Evolutionary conservation across 2,797 vertebrate species (phyloP), one percentile per base, ranked within the genome.

Genomic region (Babyrousa celebensis): DNA sequence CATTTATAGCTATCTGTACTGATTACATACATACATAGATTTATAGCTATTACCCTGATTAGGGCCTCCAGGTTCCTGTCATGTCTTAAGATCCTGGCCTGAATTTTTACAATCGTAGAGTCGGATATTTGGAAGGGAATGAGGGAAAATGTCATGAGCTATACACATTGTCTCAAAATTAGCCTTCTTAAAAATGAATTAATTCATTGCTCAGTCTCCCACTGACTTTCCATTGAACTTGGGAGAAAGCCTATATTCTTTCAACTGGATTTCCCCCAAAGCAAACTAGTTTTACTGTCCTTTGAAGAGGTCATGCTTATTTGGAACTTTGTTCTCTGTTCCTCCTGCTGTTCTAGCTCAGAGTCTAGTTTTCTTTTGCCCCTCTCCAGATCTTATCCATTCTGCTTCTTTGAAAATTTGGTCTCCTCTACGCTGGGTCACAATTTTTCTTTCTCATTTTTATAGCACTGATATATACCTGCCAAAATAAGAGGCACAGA

Each of bases 191-290:
- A 70, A 43, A 96, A 85, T 43, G 92, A 36, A 17, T 92, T 96
- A 75, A 94, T 94, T 96, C 60, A 82, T 95, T 79, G 21, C 74
- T 96, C 89, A 78, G 23, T 91, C n/a, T 82, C 58, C 70, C 54
- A 80, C 54, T 90, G 88, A 56, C 89, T 94, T 94, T 36, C 27
- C 43, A 67, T 18, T 96, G 83, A 97, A 89, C 89, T 96, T 36
- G 3, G 74, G 43, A 95, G 72, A 94, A 89, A 90, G 43, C 56
- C 43, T 70, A 36, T 85, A 75, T 29, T 82, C 67, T 96, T 85
- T 96, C 67, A 95, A 85, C 23, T 95, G 91, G 88, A 83, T 67
- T 94, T 67, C 25, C 29, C 54, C 91, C 96, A 92, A 92, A 67
- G 85, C 14, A 95, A 97, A 96, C 78, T 91, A 60, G 18, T 92